Evolutionary conservation across 2,113 vertebrate species (phyloP).

Genomic region (Otus sunia): DNA sequence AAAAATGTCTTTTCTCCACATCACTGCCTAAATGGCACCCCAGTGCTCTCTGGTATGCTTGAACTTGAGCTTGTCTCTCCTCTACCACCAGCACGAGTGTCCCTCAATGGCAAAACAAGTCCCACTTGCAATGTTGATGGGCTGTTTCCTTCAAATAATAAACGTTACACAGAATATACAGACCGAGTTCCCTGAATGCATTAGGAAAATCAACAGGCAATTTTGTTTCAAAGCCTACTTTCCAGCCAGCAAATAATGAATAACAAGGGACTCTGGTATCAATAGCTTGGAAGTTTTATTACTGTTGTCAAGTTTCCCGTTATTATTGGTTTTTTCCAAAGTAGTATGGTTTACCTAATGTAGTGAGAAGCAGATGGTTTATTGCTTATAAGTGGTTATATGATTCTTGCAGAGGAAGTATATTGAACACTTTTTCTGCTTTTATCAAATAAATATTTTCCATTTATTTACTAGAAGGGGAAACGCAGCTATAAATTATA

Average conservation of each 20-base stretch:
- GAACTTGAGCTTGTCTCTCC: neutral
- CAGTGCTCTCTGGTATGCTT: neutral
- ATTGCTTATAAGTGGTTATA: neutral
- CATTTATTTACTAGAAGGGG: neutral
- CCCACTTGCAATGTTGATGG: neutral
- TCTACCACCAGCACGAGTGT: neutral
- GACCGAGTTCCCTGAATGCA: neutral
- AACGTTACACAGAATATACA: neutral
- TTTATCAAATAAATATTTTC: conserved; percentile 8
- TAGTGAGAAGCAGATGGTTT: conserved; percentile 36
- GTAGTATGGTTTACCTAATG: neutral
- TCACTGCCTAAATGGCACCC: neutral
- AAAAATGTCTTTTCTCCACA: neutral
- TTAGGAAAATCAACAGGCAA: neutral
- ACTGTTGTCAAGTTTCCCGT: conserved; percentile 23
- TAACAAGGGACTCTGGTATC: neutral
- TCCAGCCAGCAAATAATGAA: neutral
- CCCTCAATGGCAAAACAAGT: neutral
- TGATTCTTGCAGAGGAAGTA: neutral
- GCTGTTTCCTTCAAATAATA: neutral
- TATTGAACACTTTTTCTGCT: neutral
- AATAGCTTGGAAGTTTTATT: conserved; percentile 30
- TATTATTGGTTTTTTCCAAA: neutral
- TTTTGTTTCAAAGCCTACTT: neutral
- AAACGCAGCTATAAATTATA: neutral